Base-by-base conservation (phyloP, 2,113 vertebrate genomes). In the Perca flavescens region DNA sequence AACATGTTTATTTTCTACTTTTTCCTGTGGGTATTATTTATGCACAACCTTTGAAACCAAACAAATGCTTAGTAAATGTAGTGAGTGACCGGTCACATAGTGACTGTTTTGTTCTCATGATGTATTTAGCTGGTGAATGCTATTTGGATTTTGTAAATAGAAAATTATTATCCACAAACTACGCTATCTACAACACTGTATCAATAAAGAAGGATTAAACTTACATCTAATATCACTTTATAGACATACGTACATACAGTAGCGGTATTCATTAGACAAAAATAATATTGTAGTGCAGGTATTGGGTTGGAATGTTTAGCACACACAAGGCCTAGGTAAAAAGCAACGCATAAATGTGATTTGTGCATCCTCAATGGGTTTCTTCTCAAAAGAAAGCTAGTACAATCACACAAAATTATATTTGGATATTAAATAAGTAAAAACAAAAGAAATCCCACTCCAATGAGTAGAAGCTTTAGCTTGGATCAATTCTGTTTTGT, bases 341-440 rank as follows among this genome's bases (percentile, higher is more conserved):
- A 83, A 88, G 68, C 66, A 61, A 86, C 54, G 72, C 49, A 43
- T 70, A 67, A 86, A 89, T 90, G 89, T 88, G 79, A 86, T 86
- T 81, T 78, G 83, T 91, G 87, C 87, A 82, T 70, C 83, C 17
- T 74, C 25, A 78, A 64, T 64, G 28, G 64, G 6, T 71, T 83
- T 54, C 47, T 67, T 52, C 70, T 76, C 56, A 25, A 19, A 91
- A 61, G 31, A 64, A 74, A 83, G 79, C 2, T 3, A 53, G 4
- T 53, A 61, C 40, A 80, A 62, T 77, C 5, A 86, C 46, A 81
- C 31, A 78, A 79, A 75, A 76, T 1, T 43, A 25, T 40, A 85
- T 53, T 68, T 79, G 28, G 53, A 83, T 36, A 75, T 54, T 1
- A 62, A 21, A 40, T 22, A 58, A 65, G 25, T 17, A 67, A 72